phyloP scores from a whole-genome alignment of 1,140 invertebrate species.

The Leptinotarsa undecemlineata region DNA sequence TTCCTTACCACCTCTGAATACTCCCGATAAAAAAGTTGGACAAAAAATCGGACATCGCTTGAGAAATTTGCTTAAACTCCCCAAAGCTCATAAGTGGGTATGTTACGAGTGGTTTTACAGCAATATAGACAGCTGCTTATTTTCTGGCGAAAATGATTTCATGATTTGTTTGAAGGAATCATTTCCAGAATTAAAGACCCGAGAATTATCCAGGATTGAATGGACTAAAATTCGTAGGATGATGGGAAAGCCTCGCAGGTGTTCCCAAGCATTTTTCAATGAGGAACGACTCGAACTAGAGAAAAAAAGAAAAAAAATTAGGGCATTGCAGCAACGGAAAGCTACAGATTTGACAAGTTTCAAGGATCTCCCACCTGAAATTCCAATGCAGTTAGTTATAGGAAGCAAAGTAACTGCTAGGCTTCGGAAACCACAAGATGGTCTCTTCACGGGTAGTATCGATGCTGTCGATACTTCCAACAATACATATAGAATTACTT shows the following conservation, averaged over 20 bases:
- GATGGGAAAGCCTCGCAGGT: slow-evolving; percentile 96
- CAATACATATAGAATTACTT: slow-evolving; percentile 96
- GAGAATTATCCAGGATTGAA: slow-evolving; percentile 84
- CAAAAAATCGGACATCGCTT: slow-evolving; percentile 89
- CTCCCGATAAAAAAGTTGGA: slow-evolving; percentile 76
- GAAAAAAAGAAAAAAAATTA: slow-evolving; percentile 87
- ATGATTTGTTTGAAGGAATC: slow-evolving; percentile 91
- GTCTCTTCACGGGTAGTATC: slow-evolving; percentile 93
- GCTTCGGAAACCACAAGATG: slow-evolving; percentile 91
- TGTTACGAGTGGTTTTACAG: slow-evolving; percentile 99
- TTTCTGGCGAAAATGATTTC: slow-evolving; percentile 97
- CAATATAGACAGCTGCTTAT: slow-evolving; percentile 93
- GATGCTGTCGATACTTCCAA: slow-evolving; percentile 97
- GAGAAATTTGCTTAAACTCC: slow-evolving; percentile 94
- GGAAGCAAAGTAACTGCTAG: slow-evolving; percentile 92
- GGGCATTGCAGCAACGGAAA: slow-evolving; percentile 93
- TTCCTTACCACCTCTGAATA: slow-evolving; percentile 56
- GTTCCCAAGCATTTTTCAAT: slow-evolving; percentile 91
- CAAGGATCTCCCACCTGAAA: slow-evolving; percentile 94
- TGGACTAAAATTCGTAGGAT: slow-evolving; percentile 94
- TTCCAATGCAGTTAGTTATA: slow-evolving; percentile 93
- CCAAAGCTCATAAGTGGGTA: slow-evolving; percentile 99
- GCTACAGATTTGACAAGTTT: slow-evolving; percentile 74
- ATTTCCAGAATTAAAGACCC: slow-evolving; percentile 89
- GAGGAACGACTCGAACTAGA: slow-evolving; percentile 92